Conservation (phyloP, 2,888 invertebrate genomes). For the Alitta virens region DNA sequence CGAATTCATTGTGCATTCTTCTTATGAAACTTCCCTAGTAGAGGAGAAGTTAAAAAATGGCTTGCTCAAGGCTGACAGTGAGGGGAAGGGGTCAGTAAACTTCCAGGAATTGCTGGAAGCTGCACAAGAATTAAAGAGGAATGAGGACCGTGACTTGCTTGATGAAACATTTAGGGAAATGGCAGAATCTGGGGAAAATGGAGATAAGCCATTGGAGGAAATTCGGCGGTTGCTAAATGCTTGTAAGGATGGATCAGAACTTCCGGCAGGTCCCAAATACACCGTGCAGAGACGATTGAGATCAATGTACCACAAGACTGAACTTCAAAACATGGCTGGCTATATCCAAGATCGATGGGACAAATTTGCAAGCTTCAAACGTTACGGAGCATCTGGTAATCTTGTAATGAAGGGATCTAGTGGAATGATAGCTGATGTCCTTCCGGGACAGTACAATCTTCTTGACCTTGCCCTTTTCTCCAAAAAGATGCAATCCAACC, state of each 20-base stretch:
- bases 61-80: conserved; percentile 28
- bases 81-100: conserved; percentile 26
- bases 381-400: conserved; percentile 26
- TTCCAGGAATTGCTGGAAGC: conserved; percentile 30
- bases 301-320: not conserved
- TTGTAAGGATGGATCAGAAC: not conserved
- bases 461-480: not conserved
- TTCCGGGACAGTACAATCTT: too few relatives aligned
- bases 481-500: conserved; percentile 5
- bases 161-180: conserved; percentile 23
- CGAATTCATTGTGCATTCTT: conserved; percentile 19
- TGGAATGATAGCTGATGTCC: conserved; percentile 29
- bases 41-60: conserved; percentile 20
- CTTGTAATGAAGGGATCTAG: conserved; percentile 29
- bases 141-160: conserved; percentile 5
- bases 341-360: conserved; percentile 6
- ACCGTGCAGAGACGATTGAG: not conserved
- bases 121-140: conserved; percentile 20
- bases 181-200: conserved; percentile 7
- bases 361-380: conserved; percentile 24
- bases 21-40: not conserved
- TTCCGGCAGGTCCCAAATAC: not conserved
- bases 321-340: not conserved
- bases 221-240: conserved; percentile 19
- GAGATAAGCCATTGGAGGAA: conserved; percentile 21